Base-by-base conservation (phyloP, 2,113 vertebrate genomes). In the Lepus americanus region DNA sequence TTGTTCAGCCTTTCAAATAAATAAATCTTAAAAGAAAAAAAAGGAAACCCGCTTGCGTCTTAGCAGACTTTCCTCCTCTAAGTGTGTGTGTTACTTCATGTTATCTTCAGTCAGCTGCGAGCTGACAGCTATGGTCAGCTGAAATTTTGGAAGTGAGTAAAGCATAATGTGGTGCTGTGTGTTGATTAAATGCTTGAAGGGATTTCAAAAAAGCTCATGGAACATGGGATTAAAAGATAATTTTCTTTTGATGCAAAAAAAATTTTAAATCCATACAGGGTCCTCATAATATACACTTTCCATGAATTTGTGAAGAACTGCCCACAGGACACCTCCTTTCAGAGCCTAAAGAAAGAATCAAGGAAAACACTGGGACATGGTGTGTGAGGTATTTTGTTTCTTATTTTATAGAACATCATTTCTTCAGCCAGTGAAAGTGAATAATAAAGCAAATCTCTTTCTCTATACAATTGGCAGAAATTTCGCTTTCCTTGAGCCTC, bases 51-150 rank as follows among this genome's bases (percentile, higher is more conserved):
- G 9, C 36, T 59, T 19, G 70, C n/a, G 17, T 12, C 12, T 14
- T 44, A 69, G 83, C 36, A 19, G n/a, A 53, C 4, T 53, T 76
- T 17, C 6, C 0, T 74, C 14, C 23, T 77, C 72, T 63, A 49
- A 4, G 4, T 22, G 20, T 53, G 3, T 6, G 2, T 27, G 63
- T 27, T 5, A 5, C 19, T 44, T 55, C 39, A 0, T 0, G 16
- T 2, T 3, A 2, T 20, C 76, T 27, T 17, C 0, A 13, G 25
- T 25, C 22, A 17, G 31, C 67, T 70, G n/a, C 51, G 74, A 73
- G 31, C 53, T 6, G 77, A 59, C 64, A 69, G 61, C 44, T 12
- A 23, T 6, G 33, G 39, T 33, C 87, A 31, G 27, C 8, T 27
- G 73, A 64, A 36, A 61, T 79, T 83, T 39, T 14, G 20, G 55